phyloP scores from a whole-genome alignment of 2,888 invertebrate species.

The Sarcophaga variegata region DNA sequence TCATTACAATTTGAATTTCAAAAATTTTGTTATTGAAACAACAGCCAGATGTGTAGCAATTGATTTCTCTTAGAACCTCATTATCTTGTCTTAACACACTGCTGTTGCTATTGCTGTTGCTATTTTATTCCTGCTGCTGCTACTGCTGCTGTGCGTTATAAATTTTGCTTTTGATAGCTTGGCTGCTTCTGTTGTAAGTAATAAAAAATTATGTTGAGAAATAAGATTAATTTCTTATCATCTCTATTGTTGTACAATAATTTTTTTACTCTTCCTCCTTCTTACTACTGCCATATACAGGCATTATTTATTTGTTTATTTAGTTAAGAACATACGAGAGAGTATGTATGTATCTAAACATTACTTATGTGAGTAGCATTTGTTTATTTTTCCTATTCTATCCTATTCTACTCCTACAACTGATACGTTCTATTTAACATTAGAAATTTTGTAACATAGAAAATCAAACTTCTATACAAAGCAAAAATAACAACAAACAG shows the following conservation, averaged over 20 bases:
- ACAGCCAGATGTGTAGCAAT: too few species aligned
- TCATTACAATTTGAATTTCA: too few species aligned
- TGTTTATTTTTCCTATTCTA: neutral
- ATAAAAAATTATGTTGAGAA: neutral
- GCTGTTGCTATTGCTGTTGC: too few species aligned
- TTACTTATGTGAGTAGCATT: neutral
- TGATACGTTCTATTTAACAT: constrained; percentile 10
- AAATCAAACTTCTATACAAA: neutral
- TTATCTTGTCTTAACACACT: too few species aligned
- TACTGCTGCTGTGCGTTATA: neutral
- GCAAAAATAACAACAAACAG: constrained; percentile 6
- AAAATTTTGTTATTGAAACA: too few species aligned
- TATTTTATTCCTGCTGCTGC: neutral
- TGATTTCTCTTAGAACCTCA: too few species aligned
- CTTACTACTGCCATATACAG: neutral
- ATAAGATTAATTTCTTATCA: constrained; percentile 20
- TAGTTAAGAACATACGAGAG: neutral
- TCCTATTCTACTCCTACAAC: too few species aligned
- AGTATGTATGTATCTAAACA: too few species aligned
- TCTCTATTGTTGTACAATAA: neutral
- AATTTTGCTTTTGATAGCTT: too few species aligned
- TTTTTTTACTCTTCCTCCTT: too few species aligned
- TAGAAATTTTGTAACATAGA: neutral
- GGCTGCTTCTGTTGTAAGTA: too few species aligned
- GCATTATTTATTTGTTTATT: neutral